These are phyloP conservation scores for Eueremaeus valkanovi DNA, from an alignment of 2,888 invertebrate genomes.

Conservation along the genomic window DNA sequence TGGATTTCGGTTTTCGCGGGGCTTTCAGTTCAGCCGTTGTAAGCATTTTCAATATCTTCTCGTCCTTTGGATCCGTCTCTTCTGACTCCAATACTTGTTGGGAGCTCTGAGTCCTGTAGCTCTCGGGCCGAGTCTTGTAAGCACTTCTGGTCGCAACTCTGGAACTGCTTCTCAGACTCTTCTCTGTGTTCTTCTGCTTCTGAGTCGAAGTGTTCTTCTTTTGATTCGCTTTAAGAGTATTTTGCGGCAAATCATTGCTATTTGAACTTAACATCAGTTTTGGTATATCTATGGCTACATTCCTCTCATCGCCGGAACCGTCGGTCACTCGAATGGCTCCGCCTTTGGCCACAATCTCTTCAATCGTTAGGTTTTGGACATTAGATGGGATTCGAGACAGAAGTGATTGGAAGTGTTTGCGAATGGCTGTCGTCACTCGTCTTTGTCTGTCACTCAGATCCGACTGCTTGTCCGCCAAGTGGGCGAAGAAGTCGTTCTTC, in stretches of 20 bases:
- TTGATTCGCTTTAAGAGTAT: not conserved
- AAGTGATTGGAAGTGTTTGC: not conserved
- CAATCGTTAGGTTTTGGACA: not conserved
- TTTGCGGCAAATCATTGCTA: not conserved
- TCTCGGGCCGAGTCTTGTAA: not conserved
- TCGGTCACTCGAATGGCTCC: not conserved
- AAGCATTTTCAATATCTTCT: not conserved
- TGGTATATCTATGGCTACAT: not conserved
- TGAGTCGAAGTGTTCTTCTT: not conserved
- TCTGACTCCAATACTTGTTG: not conserved
- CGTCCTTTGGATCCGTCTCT: not conserved
- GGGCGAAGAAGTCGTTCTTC: constrained; percentile 16
- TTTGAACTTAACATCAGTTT: not conserved
- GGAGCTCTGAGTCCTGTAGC: not conserved
- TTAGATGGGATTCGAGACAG: not conserved
- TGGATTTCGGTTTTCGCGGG: not conserved
- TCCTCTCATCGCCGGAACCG: not conserved
- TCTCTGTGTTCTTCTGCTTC: not conserved
- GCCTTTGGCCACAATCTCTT: not conserved
- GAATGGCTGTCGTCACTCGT: not conserved
- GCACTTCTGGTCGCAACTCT: constrained; percentile 1
- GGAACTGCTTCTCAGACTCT: not conserved
- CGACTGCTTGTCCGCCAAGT: not conserved
- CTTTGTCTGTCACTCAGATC: not conserved
- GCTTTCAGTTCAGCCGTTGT: not conserved